Conservation (phyloP, 2,113 vertebrate species). For the Cynocephalus volans region DNA sequence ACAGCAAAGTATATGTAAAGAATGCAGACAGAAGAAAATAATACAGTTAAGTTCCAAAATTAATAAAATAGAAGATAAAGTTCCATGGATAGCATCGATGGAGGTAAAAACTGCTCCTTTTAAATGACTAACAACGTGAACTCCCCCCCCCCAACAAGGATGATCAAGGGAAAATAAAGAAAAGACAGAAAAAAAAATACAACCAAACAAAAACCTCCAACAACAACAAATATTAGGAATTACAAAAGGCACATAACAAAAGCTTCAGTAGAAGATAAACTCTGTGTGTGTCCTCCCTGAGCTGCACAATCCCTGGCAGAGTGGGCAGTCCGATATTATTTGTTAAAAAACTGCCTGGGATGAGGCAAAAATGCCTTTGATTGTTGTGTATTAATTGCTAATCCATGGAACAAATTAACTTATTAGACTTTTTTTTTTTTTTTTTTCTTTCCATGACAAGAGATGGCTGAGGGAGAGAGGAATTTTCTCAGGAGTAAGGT, state of each 20-base stretch:
- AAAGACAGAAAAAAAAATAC: background rate
- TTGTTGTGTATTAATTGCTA: background rate
- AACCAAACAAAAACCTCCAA: background rate
- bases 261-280: background rate
- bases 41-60: background rate
- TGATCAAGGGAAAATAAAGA: constrained; percentile 19
- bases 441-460: background rate
- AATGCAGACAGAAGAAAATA: background rate
- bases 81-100: background rate
- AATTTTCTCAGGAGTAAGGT: background rate
- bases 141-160: background rate
- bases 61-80: background rate
- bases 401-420: background rate
- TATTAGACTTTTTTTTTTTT: background rate
- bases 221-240: background rate
- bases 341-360: background rate
- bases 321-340: fast-evolving
- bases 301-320: background rate
- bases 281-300: fast-evolving
- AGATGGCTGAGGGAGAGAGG: background rate
- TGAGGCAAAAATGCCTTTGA: background rate
- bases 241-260: background rate
- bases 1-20: background rate
- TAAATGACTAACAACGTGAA: background rate
- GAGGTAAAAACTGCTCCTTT: background rate